Base-by-base conservation (phyloP, 2,797 vertebrate species). In the Liparis tanakae region DNA sequence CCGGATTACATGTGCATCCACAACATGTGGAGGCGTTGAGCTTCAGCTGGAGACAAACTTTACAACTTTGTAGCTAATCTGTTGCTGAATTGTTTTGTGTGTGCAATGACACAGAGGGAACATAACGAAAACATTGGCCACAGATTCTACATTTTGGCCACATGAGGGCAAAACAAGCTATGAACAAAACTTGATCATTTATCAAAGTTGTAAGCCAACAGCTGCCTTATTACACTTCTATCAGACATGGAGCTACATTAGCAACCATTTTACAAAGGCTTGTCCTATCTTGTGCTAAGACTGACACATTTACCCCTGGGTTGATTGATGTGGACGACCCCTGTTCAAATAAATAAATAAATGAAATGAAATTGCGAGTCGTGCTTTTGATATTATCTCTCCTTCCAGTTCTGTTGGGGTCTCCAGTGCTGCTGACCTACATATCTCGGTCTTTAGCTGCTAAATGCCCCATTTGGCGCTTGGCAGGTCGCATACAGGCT, bases 391-490 rank as follows among this genome's bases (percentile, higher is more conserved):
- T 14, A 17, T 39, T 9, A 3, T n/a, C 14, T 22, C 0, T 22
- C 3, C 5, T 54, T 54, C 53, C 20, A n/a, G 36, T n/a, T 60
- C 55, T 17, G 7, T 14, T 50, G 63, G 65, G 30, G 41, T 55
- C 41, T 65, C 22, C 15, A 72, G 13, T 44, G 59, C 22, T 3
- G 13, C 5, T 43, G 18, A 53, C 9, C 14, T 14, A 64, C 39
- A 48, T 48, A 50, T 14, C 3, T 13, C 0, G 20, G 15, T 18
- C 9, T 58, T 48, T 13, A 10, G 10, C 15, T 20, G 30, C 30
- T 65, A 39, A 65, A 34, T 59, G 25, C 60, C 46, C 4, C 17
- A 50, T 18, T 43, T 59, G 12, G 57, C 41, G 36, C 57, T 39
- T 3, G 37, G 37, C 36, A 8, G n/a, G 22, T 62, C 30, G 41